Evolutionary conservation across 2,797 vertebrate species (phyloP).

Genomic region (Sorex maritimensis): DNA sequence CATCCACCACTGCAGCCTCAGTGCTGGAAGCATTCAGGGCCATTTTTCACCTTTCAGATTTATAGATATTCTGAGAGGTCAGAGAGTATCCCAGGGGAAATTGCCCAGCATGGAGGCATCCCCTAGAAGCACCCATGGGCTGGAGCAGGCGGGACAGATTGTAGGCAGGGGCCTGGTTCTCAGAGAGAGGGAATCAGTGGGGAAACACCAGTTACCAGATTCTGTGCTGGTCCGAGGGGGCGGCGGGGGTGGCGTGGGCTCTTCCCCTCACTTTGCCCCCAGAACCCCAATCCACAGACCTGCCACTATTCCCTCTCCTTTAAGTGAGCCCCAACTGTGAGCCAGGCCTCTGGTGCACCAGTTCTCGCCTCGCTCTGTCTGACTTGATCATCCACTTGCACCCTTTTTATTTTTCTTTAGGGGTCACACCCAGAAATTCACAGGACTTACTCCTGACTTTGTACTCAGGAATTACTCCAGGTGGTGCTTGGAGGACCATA

Average conservation of each 20-base stretch:
- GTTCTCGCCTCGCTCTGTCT: neutral
- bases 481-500: too few relatives aligned
- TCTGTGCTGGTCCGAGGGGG: neutral
- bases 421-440: too few relatives aligned
- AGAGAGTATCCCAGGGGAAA: neutral
- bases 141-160: neutral
- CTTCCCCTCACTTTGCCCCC: too few relatives aligned
- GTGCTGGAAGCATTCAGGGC: neutral
- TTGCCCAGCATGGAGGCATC: neutral
- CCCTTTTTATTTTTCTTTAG: neutral
- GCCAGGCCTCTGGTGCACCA: fast-evolving
- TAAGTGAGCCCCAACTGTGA: neutral
- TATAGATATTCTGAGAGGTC: neutral
- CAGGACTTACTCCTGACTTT: too few relatives aligned
- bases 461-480: too few relatives aligned
- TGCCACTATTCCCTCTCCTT: neutral
- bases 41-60: neutral
- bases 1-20: neutral
- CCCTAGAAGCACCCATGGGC: neutral
- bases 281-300: too few relatives aligned
- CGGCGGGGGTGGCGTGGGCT: too few relatives aligned
- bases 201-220: neutral
- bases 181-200: fast-evolving
- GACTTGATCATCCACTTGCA: too few relatives aligned
- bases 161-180: too few relatives aligned